Percentiles rank a stretch among this genome's conserved stretches.
These are phyloP conservation scores for Neocrepidodera transversa DNA, from an alignment of 2,888 invertebrate species.

Conservation along the genomic window DNA sequence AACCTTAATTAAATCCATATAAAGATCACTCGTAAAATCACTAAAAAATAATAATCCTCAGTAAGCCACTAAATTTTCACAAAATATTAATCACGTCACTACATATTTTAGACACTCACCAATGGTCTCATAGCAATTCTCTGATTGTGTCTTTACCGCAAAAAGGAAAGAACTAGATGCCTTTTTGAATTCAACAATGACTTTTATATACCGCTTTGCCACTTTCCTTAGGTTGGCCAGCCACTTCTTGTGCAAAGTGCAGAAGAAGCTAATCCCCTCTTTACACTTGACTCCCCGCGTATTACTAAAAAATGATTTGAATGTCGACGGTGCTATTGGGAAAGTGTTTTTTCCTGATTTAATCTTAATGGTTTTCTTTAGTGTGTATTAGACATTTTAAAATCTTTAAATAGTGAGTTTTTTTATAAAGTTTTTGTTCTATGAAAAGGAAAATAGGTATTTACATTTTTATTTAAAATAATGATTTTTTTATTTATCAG, in stretches of 20 bases:
- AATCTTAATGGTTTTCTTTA: slow-evolving; percentile 4
- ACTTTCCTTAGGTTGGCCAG: slow-evolving; percentile 62
- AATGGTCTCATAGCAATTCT: slow-evolving; percentile 62
- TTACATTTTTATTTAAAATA: too few species aligned
- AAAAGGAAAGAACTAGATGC: slow-evolving; percentile 65
- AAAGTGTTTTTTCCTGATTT: slow-evolving; percentile 55
- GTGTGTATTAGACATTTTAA: too few species aligned
- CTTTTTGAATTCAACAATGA: slow-evolving; percentile 62
- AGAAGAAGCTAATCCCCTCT: neutral
- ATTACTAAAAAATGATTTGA: slow-evolving; percentile 38
- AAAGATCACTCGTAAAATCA: too few species aligned
- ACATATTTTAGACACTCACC: slow-evolving; percentile 59
- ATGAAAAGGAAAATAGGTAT: too few species aligned
- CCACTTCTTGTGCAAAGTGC: slow-evolving; percentile 55
- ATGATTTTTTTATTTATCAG: too few species aligned
- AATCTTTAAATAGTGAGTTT: too few species aligned
- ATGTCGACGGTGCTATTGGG: slow-evolving; percentile 43
- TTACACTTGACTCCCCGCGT: slow-evolving; percentile 51
- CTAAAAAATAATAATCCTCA: too few species aligned
- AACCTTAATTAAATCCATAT: too few species aligned
- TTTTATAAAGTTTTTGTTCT: too few species aligned
- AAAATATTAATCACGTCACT: slow-evolving; percentile 11
- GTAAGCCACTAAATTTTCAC: too few species aligned
- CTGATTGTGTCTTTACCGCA: slow-evolving; percentile 41
- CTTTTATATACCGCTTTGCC: slow-evolving; percentile 67